Evolutionary conservation across 2,888 invertebrate species (phyloP).

Genomic region (Rhagophthalmus giganteus): DNA sequence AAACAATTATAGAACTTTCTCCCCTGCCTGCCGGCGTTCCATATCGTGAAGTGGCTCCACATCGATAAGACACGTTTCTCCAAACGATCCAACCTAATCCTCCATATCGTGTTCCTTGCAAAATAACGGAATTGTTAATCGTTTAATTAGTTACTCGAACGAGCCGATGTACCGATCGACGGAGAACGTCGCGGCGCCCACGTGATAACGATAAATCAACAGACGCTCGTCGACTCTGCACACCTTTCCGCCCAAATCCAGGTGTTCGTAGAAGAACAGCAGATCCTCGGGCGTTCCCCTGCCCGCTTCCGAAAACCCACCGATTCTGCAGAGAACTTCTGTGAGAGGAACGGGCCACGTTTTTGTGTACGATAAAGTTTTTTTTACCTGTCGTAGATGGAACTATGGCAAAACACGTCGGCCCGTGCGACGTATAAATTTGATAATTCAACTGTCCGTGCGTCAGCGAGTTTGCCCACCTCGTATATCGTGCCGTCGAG

Average conservation of each 20-base stretch:
- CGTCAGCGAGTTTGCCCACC: slow-evolving; percentile 73
- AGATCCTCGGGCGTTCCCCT: slow-evolving; percentile 79
- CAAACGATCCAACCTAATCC: slow-evolving; percentile 60
- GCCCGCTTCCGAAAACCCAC: slow-evolving; percentile 70
- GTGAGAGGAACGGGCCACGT: slow-evolving; percentile 61
- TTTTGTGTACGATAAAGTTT: not conserved
- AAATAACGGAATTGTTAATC: no score
- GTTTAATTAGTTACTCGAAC: slow-evolving; percentile 42
- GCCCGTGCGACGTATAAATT: slow-evolving; percentile 81
- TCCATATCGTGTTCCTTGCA: slow-evolving; percentile 69
- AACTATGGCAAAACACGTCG: slow-evolving; percentile 80
- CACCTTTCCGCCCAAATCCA: slow-evolving; percentile 66
- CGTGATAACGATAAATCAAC: slow-evolving; percentile 74
- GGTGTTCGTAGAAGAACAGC: slow-evolving; percentile 75
- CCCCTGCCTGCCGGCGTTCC: slow-evolving; percentile 86
- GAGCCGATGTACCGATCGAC: slow-evolving; percentile 61
- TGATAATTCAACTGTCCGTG: slow-evolving; percentile 63
- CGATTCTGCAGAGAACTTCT: slow-evolving; percentile 61
- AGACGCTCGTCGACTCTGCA: slow-evolving; percentile 64
- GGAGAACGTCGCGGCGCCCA: slow-evolving; percentile 68
- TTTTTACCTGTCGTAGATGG: slow-evolving; percentile 61
- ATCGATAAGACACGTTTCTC: slow-evolving; percentile 59
- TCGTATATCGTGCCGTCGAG: slow-evolving; percentile 68
- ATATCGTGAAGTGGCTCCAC: slow-evolving; percentile 73
- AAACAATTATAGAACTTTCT: slow-evolving; percentile 67